Conservation (phyloP, 2,797 vertebrate species). For the Podargus strigoides region DNA sequence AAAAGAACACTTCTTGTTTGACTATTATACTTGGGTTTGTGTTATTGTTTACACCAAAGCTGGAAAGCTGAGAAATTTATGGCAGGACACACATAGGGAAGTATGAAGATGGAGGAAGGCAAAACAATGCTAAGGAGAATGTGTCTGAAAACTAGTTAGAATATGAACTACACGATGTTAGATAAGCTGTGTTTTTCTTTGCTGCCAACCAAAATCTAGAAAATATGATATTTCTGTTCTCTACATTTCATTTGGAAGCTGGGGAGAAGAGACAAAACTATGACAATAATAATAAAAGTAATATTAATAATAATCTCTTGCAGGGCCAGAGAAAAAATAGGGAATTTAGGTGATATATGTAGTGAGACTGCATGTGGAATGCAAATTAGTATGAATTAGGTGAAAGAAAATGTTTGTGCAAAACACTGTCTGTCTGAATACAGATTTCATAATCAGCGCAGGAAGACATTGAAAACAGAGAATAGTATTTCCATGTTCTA, state of each 20-base stretch:
- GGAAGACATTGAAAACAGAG: neutral
- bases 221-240: neutral
- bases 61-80: neutral
- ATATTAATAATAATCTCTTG: neutral
- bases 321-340: neutral
- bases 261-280: neutral
- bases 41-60: neutral
- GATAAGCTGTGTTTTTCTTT: neutral
- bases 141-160: neutral
- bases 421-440: slow-evolving; percentile 33
- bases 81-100: neutral
- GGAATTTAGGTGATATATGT: slow-evolving; percentile 3
- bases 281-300: slow-evolving; percentile 12
- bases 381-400: slow-evolving; percentile 51
- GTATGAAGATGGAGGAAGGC: neutral
- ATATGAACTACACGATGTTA: neutral
- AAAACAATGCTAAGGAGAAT: neutral
- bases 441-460: slow-evolving; percentile 29
- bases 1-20: neutral
- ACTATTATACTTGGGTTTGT: neutral
- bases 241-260: neutral
- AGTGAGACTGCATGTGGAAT: slow-evolving; percentile 41
- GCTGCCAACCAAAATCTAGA: neutral
- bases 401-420: slow-evolving; percentile 18
- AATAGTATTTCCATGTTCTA: neutral